A percentile compares a stretch with the other conserved stretches of the same genome.
Conservation (phyloP, 2,797 vertebrate species). For the Esox lucius region DNA sequence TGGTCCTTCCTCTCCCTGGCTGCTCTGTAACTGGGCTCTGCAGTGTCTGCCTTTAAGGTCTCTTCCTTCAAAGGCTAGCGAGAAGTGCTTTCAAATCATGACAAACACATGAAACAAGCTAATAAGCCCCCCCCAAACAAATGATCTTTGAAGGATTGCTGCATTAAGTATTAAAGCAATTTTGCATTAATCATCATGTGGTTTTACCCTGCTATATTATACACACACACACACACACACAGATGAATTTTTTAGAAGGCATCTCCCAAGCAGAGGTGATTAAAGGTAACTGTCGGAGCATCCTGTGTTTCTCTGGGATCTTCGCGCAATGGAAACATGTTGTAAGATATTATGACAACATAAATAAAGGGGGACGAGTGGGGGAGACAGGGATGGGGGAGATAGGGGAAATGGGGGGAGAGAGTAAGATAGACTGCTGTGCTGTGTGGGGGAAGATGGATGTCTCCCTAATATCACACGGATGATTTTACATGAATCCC, state of each 20-base stretch:
- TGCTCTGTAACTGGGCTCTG: slow-evolving; percentile 55
- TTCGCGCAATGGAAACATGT: slow-evolving; percentile 18
- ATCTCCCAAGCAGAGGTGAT: slow-evolving; percentile 32
- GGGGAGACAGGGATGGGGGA: background rate
- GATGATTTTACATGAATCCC: slow-evolving; percentile 45
- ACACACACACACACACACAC: slow-evolving; percentile 8
- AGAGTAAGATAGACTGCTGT: slow-evolving; percentile 17
- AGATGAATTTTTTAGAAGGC: too few species aligned
- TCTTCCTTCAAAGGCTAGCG: slow-evolving; percentile 39
- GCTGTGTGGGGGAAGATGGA: slow-evolving; percentile 22
- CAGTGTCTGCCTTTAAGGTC: slow-evolving; percentile 9
- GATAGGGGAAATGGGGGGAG: background rate
- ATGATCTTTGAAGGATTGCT: slow-evolving; percentile 34
- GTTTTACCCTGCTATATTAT: slow-evolving; percentile 13
- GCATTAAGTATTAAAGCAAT: slow-evolving; percentile 32
- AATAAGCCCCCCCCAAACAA: slow-evolving; percentile 35
- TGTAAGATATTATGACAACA: slow-evolving; percentile 27
- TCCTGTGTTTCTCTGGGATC: slow-evolving; percentile 25
- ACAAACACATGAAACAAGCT: background rate
- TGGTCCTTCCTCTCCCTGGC: slow-evolving; percentile 54
- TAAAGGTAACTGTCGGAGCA: slow-evolving; percentile 36
- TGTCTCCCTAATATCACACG: slow-evolving; percentile 37
- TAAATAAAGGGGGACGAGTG: slow-evolving; percentile 22
- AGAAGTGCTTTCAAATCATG: slow-evolving; percentile 40
- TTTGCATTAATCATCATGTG: slow-evolving; percentile 30